Evolutionary conservation across 1,140 invertebrate genomes (phyloP), one percentile per base, ranked within the genome.

Genomic region (Drosophila seguyi): DNA sequence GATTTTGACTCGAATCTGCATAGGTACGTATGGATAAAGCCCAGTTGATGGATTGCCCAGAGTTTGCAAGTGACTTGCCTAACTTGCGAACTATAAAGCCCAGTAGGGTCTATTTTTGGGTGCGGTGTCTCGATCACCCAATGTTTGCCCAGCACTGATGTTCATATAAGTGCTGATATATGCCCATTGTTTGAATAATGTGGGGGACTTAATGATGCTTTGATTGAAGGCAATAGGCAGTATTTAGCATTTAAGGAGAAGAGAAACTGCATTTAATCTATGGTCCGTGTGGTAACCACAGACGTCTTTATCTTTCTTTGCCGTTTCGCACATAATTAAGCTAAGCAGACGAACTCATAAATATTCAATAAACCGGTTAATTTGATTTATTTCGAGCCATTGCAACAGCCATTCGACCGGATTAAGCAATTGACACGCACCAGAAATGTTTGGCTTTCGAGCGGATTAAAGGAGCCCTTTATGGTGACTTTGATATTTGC

Each of bases 51-150:
- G 34, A 25, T 62, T 55, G n/a, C 41, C 39, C 20, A 20, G 44
- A 52, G 14, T 74, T 60, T 25, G 55, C 73, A 60, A 78, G 71
- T 57, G 75, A 68, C 38, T 76, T 56, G 75, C 65, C 27, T 18
- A 73, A 63, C 25, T 61, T 18, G 48, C 34, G 6, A 47, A 31
- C 48, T 48, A 42, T 41, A 22, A 44, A 56, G 6, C 18, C 38
- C 13, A 38, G 16, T 38, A 42, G 4, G 18, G 31, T 50, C 16
- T 42, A 4, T 27, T 27, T 29, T 31, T 16, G 25, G 39, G 39
- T 63, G 48, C 38, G 31, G 13, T 42, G 39, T 11, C 16, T 48
- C 22, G 6, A 55, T 34, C 11, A 10, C 18, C 16, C 16, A 18
- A 4, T 41, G 18, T 25, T 57, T 42, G 13, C 29, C 20, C 31